A percentile compares a stretch with the other conserved stretches of the same genome.
phyloP scores from a whole-genome alignment of 2,797 vertebrate genomes.

The Oreortyx pictus region DNA sequence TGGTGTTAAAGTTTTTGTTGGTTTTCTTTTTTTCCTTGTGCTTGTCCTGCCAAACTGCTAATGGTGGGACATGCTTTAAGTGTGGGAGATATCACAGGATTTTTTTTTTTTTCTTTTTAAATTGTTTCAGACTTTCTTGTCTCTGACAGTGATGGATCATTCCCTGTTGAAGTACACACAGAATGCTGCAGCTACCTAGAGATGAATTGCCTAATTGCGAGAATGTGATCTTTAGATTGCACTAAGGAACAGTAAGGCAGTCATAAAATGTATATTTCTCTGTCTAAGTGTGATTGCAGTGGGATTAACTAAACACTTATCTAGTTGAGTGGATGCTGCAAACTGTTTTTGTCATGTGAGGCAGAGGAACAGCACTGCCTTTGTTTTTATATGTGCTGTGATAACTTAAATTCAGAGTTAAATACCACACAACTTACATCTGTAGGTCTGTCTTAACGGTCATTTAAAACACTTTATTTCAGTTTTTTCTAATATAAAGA shows the following conservation, averaged over 20 bases:
- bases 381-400: not conserved
- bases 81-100: not conserved
- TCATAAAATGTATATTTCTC: not conserved
- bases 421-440: not conserved
- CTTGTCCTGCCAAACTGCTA: not conserved
- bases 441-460: not conserved
- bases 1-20: not conserved
- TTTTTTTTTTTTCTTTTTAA: not conserved
- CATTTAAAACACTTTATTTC: not conserved
- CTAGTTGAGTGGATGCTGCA: not conserved
- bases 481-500: not conserved
- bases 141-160: not conserved
- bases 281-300: not conserved
- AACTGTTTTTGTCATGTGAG: not conserved
- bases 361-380: not conserved
- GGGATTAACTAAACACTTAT: not conserved
- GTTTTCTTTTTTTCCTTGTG: not conserved
- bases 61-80: accelerated
- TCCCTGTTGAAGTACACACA: not conserved
- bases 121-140: not conserved
- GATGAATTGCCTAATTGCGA: not conserved
- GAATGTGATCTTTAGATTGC: not conserved
- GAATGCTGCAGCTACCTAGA: not conserved
- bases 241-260: not conserved
- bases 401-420: not conserved